Percentiles rank a stretch among this genome's conserved stretches.
Evolutionary conservation across 1,140 invertebrate species (phyloP).

Genomic region (Bacillus rossius): DNA sequence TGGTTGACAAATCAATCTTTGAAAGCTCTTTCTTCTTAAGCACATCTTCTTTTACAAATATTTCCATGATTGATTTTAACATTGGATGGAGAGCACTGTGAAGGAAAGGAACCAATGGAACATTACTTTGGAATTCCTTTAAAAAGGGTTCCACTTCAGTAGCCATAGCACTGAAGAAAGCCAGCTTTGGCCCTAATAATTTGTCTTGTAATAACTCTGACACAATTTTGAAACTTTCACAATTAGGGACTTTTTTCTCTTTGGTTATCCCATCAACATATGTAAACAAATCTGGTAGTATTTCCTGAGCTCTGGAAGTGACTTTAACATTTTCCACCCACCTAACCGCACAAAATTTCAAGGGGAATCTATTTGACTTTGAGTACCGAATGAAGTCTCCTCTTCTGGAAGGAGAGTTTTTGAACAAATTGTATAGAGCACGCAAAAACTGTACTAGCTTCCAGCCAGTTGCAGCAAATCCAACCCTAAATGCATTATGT

Average conservation of each 20-base stretch:
- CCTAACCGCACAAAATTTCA: background rate
- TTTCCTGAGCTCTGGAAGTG: too few species aligned
- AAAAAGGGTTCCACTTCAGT: too few species aligned
- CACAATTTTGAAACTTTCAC: background rate
- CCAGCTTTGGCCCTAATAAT: slow-evolving; percentile 2
- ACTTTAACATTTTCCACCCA: too few species aligned
- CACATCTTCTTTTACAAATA: too few species aligned
- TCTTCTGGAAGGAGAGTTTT: slow-evolving; percentile 20
- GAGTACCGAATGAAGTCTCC: slow-evolving; percentile 16
- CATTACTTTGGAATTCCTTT: too few species aligned
- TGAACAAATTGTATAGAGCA: slow-evolving; percentile 21
- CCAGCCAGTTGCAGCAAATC: slow-evolving; percentile 15
- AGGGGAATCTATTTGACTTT: slow-evolving; percentile 5
- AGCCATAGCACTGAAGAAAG: background rate
- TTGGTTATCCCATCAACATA: too few species aligned
- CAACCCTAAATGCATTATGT: too few species aligned
- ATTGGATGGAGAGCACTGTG: too few species aligned
- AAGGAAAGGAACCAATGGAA: too few species aligned
- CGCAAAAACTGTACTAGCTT: slow-evolving; percentile 21
- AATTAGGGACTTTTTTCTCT: too few species aligned
- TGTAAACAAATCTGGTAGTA: too few species aligned
- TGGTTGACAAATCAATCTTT: background rate
- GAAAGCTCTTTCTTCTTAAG: background rate
- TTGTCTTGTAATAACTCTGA: slow-evolving; percentile 8
- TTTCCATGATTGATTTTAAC: too few species aligned